Conservation (phyloP, 53 echinoderm and acorn worm genomes). For the Temnopleurus reevesii region DNA sequence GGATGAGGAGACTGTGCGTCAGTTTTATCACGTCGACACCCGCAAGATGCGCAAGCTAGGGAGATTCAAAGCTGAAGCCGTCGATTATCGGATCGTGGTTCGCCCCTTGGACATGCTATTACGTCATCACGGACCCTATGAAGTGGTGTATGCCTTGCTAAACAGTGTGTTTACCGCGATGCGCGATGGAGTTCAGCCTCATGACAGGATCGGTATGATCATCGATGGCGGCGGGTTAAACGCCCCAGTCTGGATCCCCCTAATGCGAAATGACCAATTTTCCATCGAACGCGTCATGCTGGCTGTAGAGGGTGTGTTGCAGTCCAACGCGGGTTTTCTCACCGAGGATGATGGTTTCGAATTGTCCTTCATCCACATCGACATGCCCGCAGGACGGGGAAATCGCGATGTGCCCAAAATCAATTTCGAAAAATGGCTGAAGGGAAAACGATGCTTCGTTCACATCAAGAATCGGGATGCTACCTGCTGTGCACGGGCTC, state of each 20-base stretch:
- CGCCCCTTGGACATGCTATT: no score
- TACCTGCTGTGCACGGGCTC: constrained; percentile 34
- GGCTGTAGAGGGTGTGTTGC: constrained; percentile 1
- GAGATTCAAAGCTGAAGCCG: not conserved
- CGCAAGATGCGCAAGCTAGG: not conserved
- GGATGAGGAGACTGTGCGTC: no score
- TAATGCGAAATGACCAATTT: not conserved
- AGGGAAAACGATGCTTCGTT: not conserved
- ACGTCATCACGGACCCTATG: not conserved
- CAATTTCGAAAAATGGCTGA: not conserved
- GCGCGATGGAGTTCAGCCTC: not conserved
- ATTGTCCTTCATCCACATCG: not conserved
- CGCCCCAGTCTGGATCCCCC: no score
- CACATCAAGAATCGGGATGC: constrained; percentile 33
- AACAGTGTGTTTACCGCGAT: not conserved
- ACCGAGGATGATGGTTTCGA: not conserved
- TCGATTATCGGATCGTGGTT: no score
- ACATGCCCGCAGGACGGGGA: constrained; percentile 5
- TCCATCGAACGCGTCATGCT: constrained; percentile 31
- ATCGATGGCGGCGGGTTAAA: not conserved
- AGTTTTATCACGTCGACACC: no score
- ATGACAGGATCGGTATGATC: not conserved
- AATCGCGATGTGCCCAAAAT: not conserved
- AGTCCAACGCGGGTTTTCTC: not conserved
- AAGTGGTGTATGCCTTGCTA: not conserved